Percentiles rank a stretch among this genome's conserved stretches.
These are phyloP conservation scores for Holacanthus passer DNA, from an alignment of 2,113 vertebrate genomes.

Conservation along the genomic window DNA sequence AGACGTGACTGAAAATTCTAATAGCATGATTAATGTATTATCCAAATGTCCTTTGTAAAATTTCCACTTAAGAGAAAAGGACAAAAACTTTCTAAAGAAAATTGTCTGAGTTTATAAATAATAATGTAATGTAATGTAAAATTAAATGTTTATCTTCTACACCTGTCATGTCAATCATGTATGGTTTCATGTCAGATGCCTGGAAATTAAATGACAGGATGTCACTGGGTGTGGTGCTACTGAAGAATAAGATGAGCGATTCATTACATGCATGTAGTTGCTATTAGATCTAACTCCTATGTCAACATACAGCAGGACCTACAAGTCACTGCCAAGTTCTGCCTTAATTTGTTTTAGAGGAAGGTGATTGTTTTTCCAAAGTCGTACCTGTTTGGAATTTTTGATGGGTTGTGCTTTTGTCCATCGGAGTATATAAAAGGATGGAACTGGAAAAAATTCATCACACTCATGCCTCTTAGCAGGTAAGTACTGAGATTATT, in stretches of 20 bases:
- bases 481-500: conserved; percentile 49
- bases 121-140: not conserved
- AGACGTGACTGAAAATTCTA: not conserved
- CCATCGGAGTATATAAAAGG: conserved; percentile 47
- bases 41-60: not conserved
- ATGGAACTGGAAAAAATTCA: conserved; percentile 3
- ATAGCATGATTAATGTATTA: not conserved
- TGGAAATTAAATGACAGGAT: not conserved
- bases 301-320: conserved; percentile 60
- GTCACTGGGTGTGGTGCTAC: conserved; percentile 24
- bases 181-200: not conserved
- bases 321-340: conserved; percentile 19
- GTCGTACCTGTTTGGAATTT: not conserved
- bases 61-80: not conserved
- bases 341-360: conserved; percentile 67
- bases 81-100: not conserved
- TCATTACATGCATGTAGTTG: conserved; percentile 14
- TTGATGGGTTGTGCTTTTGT: conserved; percentile 30
- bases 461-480: not conserved
- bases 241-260: not conserved
- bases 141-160: not conserved
- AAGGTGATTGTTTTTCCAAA: conserved; percentile 36
- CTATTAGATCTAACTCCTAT: conserved; percentile 36
- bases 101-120: not conserved
- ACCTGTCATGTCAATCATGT: not conserved